phyloP scores from a whole-genome alignment of 2,113 vertebrate species.

The Amphilophus citrinellus region DNA sequence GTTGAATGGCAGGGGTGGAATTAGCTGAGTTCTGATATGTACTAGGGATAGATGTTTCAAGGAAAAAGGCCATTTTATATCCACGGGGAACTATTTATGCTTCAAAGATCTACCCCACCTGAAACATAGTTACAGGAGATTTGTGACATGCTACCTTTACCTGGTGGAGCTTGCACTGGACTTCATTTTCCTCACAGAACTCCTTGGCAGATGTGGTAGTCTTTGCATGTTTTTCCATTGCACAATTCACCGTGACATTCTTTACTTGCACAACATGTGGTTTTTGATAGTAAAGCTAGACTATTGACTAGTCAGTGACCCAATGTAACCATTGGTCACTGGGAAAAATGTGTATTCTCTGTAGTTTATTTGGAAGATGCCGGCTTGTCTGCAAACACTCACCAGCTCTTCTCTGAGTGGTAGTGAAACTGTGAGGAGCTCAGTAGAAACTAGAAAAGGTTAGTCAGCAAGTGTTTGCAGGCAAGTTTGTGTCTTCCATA shows the following conservation, averaged over 20 bases:
- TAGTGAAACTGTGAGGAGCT: too few species aligned
- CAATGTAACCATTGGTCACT: too few species aligned
- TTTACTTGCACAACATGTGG: background rate
- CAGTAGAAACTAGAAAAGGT: too few species aligned
- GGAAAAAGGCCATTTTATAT: background rate
- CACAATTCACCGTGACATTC: too few species aligned
- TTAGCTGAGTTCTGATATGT: background rate
- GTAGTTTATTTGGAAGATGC: too few species aligned
- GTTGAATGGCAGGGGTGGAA: too few species aligned
- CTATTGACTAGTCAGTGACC: too few species aligned
- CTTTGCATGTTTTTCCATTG: accelerated
- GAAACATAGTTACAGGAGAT: background rate
- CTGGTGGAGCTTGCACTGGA: background rate
- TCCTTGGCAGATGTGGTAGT: background rate
- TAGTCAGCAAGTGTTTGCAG: too few species aligned
- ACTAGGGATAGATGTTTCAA: background rate
- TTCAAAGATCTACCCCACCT: background rate
- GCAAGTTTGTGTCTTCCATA: too few species aligned
- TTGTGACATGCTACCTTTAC: background rate
- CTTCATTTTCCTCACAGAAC: background rate
- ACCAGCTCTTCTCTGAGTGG: too few species aligned
- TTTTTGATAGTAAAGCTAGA: background rate
- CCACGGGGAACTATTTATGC: background rate
- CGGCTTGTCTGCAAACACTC: too few species aligned
- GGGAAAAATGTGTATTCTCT: too few species aligned